Base-by-base conservation (phyloP, 2,888 invertebrate genomes). In the Torymus texanus region DNA sequence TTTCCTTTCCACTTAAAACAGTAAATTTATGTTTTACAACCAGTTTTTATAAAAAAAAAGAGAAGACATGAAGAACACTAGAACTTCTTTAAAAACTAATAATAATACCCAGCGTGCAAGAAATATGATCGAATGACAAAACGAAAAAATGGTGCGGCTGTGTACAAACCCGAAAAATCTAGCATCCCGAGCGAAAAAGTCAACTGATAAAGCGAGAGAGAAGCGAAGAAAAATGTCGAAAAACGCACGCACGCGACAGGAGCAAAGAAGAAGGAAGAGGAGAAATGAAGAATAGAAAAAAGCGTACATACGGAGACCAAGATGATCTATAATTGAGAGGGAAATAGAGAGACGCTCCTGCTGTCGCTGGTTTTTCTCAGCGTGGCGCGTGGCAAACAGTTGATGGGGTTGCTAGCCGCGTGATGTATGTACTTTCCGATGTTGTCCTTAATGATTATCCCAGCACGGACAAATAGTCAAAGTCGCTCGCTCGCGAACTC, bases 401-500 rank as follows among this genome's bases (percentile, higher is more conserved):
- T 84, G 84, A 85, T 82, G 84, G 84, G 82, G 81, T 80, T 80
- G 81, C 80, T 77, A 63, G 77, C 78, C 51, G 29, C 75, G 77
- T 82, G 80, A 82, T 82, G 79, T 79, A 84, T 82, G 75, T 79
- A 80, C 82, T 83, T 81, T 67, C 76, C 50, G 82, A 80, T 83
- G 83, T 75, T 81, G 83, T 81, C 79, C 81, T 82, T 83, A 84
- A 84, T 84, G 84, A 84, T 84, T 82, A 82, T 82, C 80, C 68
- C n/a, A 55, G 68, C 70, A 74, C 62, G 24, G 76, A 75, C 50
- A 63, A 61, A 72, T n/a, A 2, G 21, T 51, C 66, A 18, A 18
- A 50, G 50, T 63, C 62, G n/a, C 29, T 68, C 29, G 4, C 10
- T 11, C 21, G 24, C 50, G 18, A 41, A 68, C 24, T 41, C 29